phyloP scores from a whole-genome alignment of 2,888 invertebrate species.

The Hanleya hanleyi region DNA sequence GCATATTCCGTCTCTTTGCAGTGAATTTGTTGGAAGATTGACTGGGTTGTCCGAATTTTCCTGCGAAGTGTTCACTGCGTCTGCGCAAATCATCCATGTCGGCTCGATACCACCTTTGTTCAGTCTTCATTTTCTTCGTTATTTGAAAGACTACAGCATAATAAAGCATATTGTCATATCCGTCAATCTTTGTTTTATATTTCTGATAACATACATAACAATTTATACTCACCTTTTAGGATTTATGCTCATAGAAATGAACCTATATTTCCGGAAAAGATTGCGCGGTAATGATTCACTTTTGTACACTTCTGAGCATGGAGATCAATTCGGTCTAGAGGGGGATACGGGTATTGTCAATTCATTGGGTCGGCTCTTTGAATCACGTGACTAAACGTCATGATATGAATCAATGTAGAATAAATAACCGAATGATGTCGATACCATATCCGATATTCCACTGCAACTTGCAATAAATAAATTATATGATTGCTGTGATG shows the following conservation, averaged over 20 bases:
- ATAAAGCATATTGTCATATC: neutral
- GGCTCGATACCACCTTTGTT: neutral
- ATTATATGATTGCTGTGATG: too few relatives aligned
- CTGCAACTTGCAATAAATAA: too few relatives aligned
- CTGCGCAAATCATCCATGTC: neutral
- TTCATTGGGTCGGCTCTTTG: neutral
- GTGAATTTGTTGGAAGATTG: too few relatives aligned
- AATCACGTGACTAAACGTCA: neutral
- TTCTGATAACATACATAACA: neutral
- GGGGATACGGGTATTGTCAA: neutral
- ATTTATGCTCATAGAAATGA: neutral
- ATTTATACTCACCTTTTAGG: neutral
- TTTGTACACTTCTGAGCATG: neutral
- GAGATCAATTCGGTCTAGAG: neutral
- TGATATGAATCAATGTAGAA: too few relatives aligned
- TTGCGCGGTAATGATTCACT: slow-evolving; percentile 1
- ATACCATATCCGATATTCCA: too few relatives aligned
- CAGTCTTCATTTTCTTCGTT: neutral
- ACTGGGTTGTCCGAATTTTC: too few relatives aligned
- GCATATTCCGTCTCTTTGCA: too few relatives aligned
- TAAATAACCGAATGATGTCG: too few relatives aligned
- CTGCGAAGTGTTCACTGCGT: neutral
- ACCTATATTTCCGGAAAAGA: neutral
- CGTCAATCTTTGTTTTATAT: neutral
- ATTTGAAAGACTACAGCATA: neutral